A percentile compares a stretch with the other conserved stretches of the same genome.
These are phyloP conservation scores for Vanessa tameamea DNA, from an alignment of 1,140 invertebrate genomes.

Conservation along the genomic window DNA sequence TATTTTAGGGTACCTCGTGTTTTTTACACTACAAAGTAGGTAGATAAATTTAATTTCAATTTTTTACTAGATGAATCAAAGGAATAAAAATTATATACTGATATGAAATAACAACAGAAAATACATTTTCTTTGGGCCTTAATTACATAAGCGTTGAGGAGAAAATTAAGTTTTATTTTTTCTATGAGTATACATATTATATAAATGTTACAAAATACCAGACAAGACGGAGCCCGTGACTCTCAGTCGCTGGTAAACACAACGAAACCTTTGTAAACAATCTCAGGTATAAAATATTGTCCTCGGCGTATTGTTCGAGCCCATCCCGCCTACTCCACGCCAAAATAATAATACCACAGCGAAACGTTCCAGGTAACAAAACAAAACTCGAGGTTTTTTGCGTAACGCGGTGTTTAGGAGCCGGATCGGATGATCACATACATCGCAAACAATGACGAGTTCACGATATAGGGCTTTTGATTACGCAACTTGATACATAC, in stretches of 20 bases:
- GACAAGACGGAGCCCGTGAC: slow-evolving; percentile 62
- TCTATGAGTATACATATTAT: slow-evolving; percentile 30
- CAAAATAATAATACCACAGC: slow-evolving; percentile 65
- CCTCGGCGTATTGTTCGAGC: slow-evolving; percentile 55
- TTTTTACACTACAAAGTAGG: no score
- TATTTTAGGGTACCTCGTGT: no score
- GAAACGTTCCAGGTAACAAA: slow-evolving; percentile 70
- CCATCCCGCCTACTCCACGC: slow-evolving; percentile 64
- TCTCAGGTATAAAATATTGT: slow-evolving; percentile 72
- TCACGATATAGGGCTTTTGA: slow-evolving; percentile 48
- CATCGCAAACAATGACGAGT: slow-evolving; percentile 61
- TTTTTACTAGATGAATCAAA: no score
- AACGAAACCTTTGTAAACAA: slow-evolving; percentile 64
- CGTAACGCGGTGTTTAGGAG: slow-evolving; percentile 66
- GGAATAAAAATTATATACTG: no score
- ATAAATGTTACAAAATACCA: slow-evolving; percentile 50
- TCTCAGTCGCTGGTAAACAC: slow-evolving; percentile 39
- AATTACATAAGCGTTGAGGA: no score
- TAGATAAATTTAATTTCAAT: no score
- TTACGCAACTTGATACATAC: slow-evolving; percentile 56
- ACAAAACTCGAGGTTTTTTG: slow-evolving; percentile 65
- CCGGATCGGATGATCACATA: slow-evolving; percentile 61
- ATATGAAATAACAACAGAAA: no score
- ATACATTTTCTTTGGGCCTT: no score
- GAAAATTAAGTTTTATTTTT: no score